Evolutionary conservation across 2,113 vertebrate species (phyloP), one percentile per base, ranked within the genome.

Genomic region (Varanus salvator): DNA sequence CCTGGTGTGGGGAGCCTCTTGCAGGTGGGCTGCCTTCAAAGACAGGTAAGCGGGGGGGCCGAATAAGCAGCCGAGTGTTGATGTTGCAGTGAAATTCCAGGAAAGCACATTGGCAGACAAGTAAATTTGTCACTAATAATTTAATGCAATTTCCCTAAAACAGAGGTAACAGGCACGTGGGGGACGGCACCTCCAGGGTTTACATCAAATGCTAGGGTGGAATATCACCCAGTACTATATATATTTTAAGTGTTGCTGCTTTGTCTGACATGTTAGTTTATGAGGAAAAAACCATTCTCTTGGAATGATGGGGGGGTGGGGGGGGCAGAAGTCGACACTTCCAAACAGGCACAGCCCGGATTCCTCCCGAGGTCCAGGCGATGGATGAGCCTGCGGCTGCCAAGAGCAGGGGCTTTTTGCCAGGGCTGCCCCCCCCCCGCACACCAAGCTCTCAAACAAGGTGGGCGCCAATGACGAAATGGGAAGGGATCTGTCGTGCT

Each of bases 111-210:
- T 96, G 97, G 97, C 97, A 98, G 97, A 97, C 97, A 97, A 97
- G 97, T 97, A 97, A 97, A 98, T 97, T 97, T 98, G 97, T 97
- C 97, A 97, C 97, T 97, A 97, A 97, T 98, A 97, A 98, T 97
- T 97, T 98, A 97, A 98, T 97, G 97, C 97, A 97, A 98, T 98
- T 98, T 97, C 97, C 97, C 97, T 97, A 97, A 98, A 97, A 97
- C 96, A 96, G 96, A 97, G 97, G 95, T 98, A 97, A 98, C 97
- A 96, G 97, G 97, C 96, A 95, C 97, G 97, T 95, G 52, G 97
- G 97, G 97, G 97, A 97, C 97, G 97, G 38, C 96, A 97, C 96
- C 97, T 97, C 96, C 95, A 96, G 97, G 97, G 97, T 97, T 97
- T 97, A 97, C 96, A 97, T 97, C 96, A 96, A 95, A 96, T 94